Conservation (phyloP, 2,113 vertebrate genomes). For the Campylomormyrus tamandua region DNA sequence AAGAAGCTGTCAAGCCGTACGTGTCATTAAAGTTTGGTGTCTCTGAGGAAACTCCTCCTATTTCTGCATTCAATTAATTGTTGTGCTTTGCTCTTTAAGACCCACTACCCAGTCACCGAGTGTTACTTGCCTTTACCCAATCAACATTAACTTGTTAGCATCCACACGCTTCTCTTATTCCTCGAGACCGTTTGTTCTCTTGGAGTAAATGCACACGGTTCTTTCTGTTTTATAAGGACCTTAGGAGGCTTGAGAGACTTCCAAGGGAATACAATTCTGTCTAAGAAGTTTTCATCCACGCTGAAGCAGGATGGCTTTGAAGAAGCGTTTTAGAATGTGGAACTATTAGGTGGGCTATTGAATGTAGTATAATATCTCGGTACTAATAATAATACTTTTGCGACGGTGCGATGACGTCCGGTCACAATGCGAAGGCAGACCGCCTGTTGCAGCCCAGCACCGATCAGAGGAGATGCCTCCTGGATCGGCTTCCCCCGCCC, state of each 20-base stretch:
- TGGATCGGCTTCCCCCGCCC: constrained; percentile 69
- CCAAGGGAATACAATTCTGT: constrained; percentile 50
- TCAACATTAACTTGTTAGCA: constrained; percentile 73
- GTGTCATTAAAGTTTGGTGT: constrained; percentile 41
- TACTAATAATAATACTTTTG: constrained; percentile 36
- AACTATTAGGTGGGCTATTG: constrained; percentile 42
- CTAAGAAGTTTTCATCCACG: constrained; percentile 39
- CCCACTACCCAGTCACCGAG: constrained; percentile 64
- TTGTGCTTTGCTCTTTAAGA: constrained; percentile 72
- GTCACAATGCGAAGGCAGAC: constrained; percentile 67
- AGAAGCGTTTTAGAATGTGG: constrained; percentile 47
- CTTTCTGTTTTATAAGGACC: constrained; percentile 47
- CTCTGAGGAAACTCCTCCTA: constrained; percentile 66
- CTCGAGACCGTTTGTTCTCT: constrained; percentile 43
- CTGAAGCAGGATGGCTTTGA: constrained; percentile 57
- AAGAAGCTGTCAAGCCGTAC: constrained; percentile 52
- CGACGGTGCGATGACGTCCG: constrained; percentile 70
- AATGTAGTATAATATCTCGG: constrained; percentile 50
- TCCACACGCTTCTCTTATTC: constrained; percentile 45
- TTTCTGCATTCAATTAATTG: constrained; percentile 69
- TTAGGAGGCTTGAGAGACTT: constrained; percentile 43
- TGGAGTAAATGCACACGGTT: constrained; percentile 44
- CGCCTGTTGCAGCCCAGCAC: constrained; percentile 58
- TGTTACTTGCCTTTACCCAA: constrained; percentile 70
- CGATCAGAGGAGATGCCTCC: constrained; percentile 60